Evolutionary conservation across 1,140 invertebrate species (phyloP).

Genomic region (Dinoponera quadriceps): DNA sequence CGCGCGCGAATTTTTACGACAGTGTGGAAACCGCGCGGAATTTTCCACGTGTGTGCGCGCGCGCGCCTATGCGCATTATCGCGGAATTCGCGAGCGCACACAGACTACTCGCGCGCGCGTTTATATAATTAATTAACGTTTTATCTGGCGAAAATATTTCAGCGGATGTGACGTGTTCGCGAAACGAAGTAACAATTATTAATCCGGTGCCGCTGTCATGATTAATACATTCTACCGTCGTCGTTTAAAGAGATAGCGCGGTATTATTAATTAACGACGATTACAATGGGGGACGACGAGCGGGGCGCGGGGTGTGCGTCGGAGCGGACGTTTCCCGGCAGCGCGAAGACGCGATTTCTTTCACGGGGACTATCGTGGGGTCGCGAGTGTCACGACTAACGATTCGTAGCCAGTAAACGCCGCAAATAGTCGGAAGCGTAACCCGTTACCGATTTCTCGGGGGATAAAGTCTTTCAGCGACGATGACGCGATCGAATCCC

Average conservation of each 20-base stretch:
- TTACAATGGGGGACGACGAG: too few species aligned
- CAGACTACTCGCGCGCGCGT: too few species aligned
- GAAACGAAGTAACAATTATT: constrained; percentile 67
- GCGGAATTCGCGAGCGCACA: constrained; percentile 12
- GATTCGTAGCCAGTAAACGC: constrained; percentile 32
- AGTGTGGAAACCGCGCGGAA: neutral
- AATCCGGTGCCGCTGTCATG: constrained; percentile 32
- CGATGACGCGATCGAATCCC: neutral
- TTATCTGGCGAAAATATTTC: constrained; percentile 33
- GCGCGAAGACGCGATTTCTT: constrained; percentile 23
- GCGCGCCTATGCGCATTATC: neutral
- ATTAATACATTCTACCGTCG: constrained; percentile 61
- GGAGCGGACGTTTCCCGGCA: constrained; percentile 15
- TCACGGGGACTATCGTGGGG: constrained; percentile 52
- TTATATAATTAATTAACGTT: constrained; percentile 21
- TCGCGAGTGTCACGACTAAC: constrained; percentile 64
- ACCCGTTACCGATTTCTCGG: constrained; percentile 58
- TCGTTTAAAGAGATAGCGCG: constrained; percentile 29
- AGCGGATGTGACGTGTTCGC: neutral
- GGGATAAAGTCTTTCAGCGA: constrained; percentile 37
- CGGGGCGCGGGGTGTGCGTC: neutral
- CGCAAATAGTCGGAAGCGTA: constrained; percentile 35
- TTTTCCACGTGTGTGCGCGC: neutral
- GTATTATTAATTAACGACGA: constrained; percentile 68
- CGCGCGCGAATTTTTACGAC: neutral